Evolutionary conservation across 2,113 vertebrate species (phyloP).

Genomic region (Ptilonorhynchus violaceus): DNA sequence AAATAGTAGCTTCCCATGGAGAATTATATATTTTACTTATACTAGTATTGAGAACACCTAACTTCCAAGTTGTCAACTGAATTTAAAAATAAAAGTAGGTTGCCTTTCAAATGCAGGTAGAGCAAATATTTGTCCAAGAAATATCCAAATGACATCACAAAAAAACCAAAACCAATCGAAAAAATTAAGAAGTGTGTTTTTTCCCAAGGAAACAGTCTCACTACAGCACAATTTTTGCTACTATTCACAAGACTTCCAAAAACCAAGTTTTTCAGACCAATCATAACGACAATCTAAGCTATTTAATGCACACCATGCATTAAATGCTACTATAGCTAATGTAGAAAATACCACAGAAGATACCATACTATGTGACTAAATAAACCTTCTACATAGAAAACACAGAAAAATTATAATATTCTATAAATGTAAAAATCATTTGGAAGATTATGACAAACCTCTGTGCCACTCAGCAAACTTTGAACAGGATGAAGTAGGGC

Average conservation of each 20-base stretch:
- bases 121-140: neutral
- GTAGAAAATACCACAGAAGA: neutral
- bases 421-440: neutral
- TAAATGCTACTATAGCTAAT: neutral
- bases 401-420: neutral
- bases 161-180: neutral
- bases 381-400: neutral
- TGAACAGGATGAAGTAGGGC: constrained; percentile 83
- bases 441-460: constrained; percentile 74
- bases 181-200: neutral
- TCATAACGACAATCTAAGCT: neutral
- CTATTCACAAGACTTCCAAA: neutral
- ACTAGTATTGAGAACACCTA: neutral
- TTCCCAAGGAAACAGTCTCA: neutral
- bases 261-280: neutral
- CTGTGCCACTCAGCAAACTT: constrained; percentile 76
- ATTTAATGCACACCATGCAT: neutral
- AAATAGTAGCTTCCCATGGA: neutral
- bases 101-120: neutral
- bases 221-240: neutral
- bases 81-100: neutral
- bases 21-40: neutral
- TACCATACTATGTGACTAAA: neutral
- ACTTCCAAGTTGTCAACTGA: neutral
- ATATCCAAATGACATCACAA: neutral